phyloP scores from a whole-genome alignment of 2,797 vertebrate genomes.

The Liasis olivaceus region DNA sequence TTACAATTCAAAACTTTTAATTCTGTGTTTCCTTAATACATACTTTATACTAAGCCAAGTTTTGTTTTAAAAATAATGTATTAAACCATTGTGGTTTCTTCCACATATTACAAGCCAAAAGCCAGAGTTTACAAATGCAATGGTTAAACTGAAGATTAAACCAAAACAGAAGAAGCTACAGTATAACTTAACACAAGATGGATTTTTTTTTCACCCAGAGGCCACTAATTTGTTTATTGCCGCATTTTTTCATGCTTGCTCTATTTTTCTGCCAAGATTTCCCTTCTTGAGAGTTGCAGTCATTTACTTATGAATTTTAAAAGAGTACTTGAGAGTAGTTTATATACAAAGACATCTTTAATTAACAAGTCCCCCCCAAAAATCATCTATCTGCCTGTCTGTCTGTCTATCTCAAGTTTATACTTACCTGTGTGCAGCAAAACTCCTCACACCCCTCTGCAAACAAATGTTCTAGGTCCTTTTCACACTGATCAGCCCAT shows the following conservation, averaged over 20 bases:
- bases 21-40: not conserved
- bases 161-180: not conserved
- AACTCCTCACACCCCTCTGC: not conserved
- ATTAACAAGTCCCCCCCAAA: not conserved
- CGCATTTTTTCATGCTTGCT: not conserved
- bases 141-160: not conserved
- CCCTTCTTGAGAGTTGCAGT: not conserved
- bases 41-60: not conserved
- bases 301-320: not conserved
- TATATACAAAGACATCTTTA: not conserved
- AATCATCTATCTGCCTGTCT: not conserved
- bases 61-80: not conserved
- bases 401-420: not conserved
- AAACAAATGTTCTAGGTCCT: not conserved
- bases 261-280: not conserved
- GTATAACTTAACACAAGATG: no score
- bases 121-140: not conserved
- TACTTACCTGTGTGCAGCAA: slow-evolving; percentile 14
- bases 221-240: not conserved
- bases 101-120: not conserved
- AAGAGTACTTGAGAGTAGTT: not conserved
- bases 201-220: no score
- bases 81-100: not conserved
- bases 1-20: not conserved
- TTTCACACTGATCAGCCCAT: slow-evolving; percentile 24